Conservation (phyloP, 2,797 vertebrate genomes). For the Margarornis squamiger region DNA sequence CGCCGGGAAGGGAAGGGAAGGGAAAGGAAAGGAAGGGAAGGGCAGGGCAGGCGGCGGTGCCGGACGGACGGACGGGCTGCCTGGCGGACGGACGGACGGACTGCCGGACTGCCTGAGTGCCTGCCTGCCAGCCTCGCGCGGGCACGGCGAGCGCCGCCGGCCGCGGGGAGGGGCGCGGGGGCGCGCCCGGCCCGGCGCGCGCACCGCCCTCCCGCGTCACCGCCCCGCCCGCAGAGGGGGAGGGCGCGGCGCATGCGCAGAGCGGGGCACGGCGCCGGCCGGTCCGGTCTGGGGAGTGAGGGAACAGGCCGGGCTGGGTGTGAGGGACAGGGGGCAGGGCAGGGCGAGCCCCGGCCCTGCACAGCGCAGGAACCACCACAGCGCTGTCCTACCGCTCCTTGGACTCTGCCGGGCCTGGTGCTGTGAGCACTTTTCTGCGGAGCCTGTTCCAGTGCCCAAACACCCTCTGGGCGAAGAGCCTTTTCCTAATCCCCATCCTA, state of each 20-base stretch:
- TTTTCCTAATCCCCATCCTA: background rate
- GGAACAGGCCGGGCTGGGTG: rapidly evolving
- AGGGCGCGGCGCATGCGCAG: background rate
- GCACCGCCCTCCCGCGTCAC: background rate
- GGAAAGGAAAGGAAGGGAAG: too few relatives aligned
- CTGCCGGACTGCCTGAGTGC: too few relatives aligned
- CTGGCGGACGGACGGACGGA: rapidly evolving
- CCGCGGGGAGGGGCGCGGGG: background rate
- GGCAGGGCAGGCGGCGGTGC: background rate
- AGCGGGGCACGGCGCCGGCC: rapidly evolving
- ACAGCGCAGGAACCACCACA: too few relatives aligned
- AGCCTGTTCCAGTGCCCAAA: background rate
- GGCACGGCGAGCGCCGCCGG: background rate
- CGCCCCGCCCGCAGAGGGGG: background rate
- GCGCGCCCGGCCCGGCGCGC: background rate
- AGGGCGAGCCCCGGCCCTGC: too few relatives aligned
- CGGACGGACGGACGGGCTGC: too few relatives aligned
- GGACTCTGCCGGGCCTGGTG: too few relatives aligned
- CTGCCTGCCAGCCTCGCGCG: background rate
- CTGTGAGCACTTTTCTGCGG: background rate
- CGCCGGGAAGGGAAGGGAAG: background rate
- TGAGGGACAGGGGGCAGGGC: too few relatives aligned
- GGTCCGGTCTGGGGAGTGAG: rapidly evolving
- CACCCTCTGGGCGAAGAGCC: background rate
- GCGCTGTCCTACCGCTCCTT: background rate